Evolutionary conservation across 2,113 vertebrate genomes (phyloP), one percentile per base, ranked within the genome.

Genomic region (Macrotis lagotis): DNA sequence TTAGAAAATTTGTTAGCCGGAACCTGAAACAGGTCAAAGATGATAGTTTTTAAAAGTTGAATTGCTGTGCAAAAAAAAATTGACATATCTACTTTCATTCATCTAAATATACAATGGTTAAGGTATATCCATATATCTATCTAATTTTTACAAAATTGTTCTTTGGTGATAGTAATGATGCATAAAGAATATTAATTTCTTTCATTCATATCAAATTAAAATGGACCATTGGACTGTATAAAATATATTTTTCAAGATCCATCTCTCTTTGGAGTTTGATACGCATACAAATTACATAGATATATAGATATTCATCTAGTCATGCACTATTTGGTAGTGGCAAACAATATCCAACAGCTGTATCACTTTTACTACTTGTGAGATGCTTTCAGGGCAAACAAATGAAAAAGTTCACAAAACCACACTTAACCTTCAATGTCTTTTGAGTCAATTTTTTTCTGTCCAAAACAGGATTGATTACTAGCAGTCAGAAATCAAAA

Each of bases 1-100:
- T 99, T 99, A 99, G 98, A 99, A 99, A 99, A 99, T 98, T 96
- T 99, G 99, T 99, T 99, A 99, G 99, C 99, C 99, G 98, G 99
- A 99, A 99, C 99, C 99, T 99, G 99, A 98, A 99, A 99, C 98
- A 99, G 99, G 99, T 99, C 99, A 99, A 99, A 99, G 98, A 99
- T 98, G 98, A 99, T 98, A 99, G 99, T 99, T 97, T 98, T 99
- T 99, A 99, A 98, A 98, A 98, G 98, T 98, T 96, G 97, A 98
- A 97, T 97, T 95, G 95, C 97, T 98, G 97, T 97, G 98, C 97
- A 98, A 98, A 98, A 98, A 98, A 97, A 98, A 97, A 96, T 95
- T 98, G 98, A 98, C 97, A 98, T 98, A 97, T 96, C 98, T 95
- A 98, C 97, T 83, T 83, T 83, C 66, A 98, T 98, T 94, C 98